Conservation (phyloP, 2,888 invertebrate genomes). For the Meteorus colon region DNA sequence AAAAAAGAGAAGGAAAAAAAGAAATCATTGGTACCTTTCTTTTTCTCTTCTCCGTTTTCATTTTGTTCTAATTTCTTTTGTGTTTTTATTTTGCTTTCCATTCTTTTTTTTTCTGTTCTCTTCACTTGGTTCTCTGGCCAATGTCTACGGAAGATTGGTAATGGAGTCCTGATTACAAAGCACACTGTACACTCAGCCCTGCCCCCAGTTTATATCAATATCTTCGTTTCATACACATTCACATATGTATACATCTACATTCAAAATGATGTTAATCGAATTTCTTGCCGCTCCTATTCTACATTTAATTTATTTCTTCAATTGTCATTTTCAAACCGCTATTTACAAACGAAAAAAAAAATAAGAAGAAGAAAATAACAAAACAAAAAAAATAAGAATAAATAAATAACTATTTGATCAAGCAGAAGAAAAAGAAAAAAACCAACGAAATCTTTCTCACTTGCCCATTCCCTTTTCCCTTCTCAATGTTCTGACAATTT, state of each 20-base stretch:
- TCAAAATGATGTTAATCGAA: slow-evolving; percentile 3
- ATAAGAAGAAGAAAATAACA: background rate
- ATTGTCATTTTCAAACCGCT: background rate
- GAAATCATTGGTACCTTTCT: background rate
- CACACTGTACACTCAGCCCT: slow-evolving; percentile 64
- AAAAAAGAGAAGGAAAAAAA: slow-evolving; percentile 24
- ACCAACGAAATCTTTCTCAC: background rate
- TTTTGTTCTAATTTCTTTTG: background rate
- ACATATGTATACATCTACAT: slow-evolving; percentile 14
- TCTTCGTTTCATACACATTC: slow-evolving; percentile 61
- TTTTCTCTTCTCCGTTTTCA: background rate
- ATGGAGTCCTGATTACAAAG: slow-evolving; percentile 70
- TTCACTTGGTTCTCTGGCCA: slow-evolving; percentile 5
- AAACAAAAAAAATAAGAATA: background rate
- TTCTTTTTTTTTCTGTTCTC: background rate
- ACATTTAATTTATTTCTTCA: slow-evolving; percentile 21
- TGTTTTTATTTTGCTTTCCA: background rate
- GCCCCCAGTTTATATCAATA: slow-evolving; percentile 73
- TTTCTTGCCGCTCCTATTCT: slow-evolving; percentile 34
- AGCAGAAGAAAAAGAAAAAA: background rate
- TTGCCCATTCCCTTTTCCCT: slow-evolving; percentile 45
- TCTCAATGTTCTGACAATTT: slow-evolving; percentile 46
- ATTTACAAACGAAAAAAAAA: background rate
- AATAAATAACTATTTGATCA: background rate
- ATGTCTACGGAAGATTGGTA: slow-evolving; percentile 65